These are phyloP conservation scores for Psettodes erumei DNA, from an alignment of 2,113 vertebrate species.

Conservation along the genomic window DNA sequence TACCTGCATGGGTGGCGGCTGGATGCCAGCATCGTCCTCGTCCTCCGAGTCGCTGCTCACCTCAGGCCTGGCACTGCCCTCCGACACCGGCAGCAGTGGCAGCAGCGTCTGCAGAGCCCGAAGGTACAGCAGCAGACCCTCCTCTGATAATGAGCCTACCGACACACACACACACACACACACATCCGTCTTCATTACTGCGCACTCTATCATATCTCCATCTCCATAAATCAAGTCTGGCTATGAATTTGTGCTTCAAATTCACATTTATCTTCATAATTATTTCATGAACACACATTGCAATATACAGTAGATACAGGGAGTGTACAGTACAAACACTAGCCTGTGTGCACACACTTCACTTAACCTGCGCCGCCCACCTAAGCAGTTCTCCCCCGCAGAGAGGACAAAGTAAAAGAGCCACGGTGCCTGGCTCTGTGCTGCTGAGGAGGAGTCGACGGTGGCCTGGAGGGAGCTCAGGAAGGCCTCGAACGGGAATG, in stretches of 20 bases:
- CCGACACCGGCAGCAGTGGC: slow-evolving; percentile 88
- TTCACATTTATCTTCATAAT: background rate
- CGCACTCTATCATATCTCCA: background rate
- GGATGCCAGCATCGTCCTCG: slow-evolving; percentile 86
- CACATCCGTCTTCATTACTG: slow-evolving; percentile 20
- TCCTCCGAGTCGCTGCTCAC: slow-evolving; percentile 94
- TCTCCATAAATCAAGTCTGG: slow-evolving; percentile 19
- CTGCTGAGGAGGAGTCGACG: slow-evolving; percentile 69
- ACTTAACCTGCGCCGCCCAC: slow-evolving; percentile 77
- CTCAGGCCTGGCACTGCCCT: slow-evolving; percentile 84
- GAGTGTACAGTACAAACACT: background rate
- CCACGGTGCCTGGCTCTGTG: slow-evolving; percentile 87
- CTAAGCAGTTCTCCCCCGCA: slow-evolving; percentile 89
- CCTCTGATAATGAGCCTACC: slow-evolving; percentile 91
- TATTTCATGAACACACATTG: background rate
- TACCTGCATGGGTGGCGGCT: slow-evolving; percentile 83
- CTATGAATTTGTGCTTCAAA: background rate
- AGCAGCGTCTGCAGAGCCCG: slow-evolving; percentile 91
- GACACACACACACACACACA: slow-evolving; percentile 51
- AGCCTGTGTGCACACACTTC: background rate
- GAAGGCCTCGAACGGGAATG: slow-evolving; percentile 94
- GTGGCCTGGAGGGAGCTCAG: slow-evolving; percentile 88
- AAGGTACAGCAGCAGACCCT: slow-evolving; percentile 92
- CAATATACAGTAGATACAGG: background rate
- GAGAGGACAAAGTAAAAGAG: slow-evolving; percentile 95